phyloP scores from a whole-genome alignment of 2,888 invertebrate species.

The Xylocampa areola region DNA sequence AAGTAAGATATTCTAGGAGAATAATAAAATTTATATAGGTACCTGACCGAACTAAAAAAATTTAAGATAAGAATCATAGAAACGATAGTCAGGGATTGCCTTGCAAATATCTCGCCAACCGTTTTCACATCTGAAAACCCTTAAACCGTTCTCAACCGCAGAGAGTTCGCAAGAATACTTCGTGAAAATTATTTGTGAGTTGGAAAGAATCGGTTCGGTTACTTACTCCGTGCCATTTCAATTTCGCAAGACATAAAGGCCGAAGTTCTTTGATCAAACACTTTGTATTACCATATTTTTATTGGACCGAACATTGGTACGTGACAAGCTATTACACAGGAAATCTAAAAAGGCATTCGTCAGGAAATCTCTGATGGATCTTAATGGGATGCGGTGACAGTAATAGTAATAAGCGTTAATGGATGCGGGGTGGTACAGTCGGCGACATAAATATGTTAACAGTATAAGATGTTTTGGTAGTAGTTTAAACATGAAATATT shows the following conservation, averaged over 20 bases:
- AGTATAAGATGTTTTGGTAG: too few relatives aligned
- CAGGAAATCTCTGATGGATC: slow-evolving; percentile 65
- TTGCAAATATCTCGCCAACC: neutral
- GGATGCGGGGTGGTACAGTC: slow-evolving; percentile 65
- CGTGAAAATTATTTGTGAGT: slow-evolving; percentile 4
- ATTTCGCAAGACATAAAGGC: slow-evolving; percentile 6
- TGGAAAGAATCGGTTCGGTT: slow-evolving; percentile 8
- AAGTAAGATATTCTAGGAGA: too few relatives aligned
- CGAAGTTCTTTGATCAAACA: slow-evolving; percentile 34
- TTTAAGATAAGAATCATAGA: too few relatives aligned
- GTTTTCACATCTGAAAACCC: neutral
- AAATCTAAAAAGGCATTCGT: slow-evolving; percentile 46
- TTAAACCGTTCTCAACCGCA: slow-evolving; percentile 2
- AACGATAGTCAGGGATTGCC: neutral
- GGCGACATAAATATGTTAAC: neutral
- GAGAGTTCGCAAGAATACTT: slow-evolving; percentile 9
- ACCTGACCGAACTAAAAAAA: too few relatives aligned
- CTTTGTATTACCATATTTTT: slow-evolving; percentile 50
- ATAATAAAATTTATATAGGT: too few relatives aligned
- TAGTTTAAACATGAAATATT: too few relatives aligned
- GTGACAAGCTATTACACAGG: slow-evolving; percentile 21
- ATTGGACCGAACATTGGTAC: slow-evolving; percentile 36
- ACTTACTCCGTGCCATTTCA: slow-evolving; percentile 1
- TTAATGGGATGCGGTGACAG: slow-evolving; percentile 74
- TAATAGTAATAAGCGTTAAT: slow-evolving; percentile 76